These are phyloP conservation scores for Lagopus muta DNA, from an alignment of 2,113 vertebrate species.

Conservation along the genomic window DNA sequence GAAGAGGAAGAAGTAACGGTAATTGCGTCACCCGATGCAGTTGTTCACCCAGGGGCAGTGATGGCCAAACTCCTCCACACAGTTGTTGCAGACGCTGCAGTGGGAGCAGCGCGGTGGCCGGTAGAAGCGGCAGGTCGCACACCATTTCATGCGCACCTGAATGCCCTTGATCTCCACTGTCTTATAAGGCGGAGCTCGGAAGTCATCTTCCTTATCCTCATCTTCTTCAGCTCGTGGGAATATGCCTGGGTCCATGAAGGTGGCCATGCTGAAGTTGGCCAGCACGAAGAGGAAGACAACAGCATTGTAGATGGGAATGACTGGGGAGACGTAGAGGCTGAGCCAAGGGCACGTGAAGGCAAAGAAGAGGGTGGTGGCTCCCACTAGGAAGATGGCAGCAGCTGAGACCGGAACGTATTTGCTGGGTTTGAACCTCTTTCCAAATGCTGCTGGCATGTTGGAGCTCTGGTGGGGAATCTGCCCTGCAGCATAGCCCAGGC, in stretches of 20 bases:
- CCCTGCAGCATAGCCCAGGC: constrained; percentile 86
- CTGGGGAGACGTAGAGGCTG: constrained; percentile 85
- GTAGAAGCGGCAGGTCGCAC: constrained; percentile 97
- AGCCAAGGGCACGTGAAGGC: constrained; percentile 98
- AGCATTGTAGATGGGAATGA: constrained; percentile 90
- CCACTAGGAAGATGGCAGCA: constrained; percentile 93
- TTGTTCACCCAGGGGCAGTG: constrained; percentile 99
- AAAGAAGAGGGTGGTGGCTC: constrained; percentile 95
- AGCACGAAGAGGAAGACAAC: constrained; percentile 95
- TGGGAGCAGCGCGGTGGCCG: constrained; percentile 95
- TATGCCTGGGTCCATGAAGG: constrained; percentile 98
- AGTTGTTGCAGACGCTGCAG: constrained; percentile 98
- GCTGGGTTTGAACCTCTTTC: constrained; percentile 93
- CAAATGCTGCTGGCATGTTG: constrained; percentile 86
- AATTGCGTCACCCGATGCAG: constrained; percentile 96
- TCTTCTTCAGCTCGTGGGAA: constrained; percentile 98
- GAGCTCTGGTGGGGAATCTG: constrained; percentile 78
- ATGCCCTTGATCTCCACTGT: constrained; percentile 97
- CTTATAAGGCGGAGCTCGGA: constrained; percentile 96
- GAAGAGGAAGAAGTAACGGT: constrained; percentile 98
- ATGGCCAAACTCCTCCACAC: constrained; percentile 98
- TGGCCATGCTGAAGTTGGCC: constrained; percentile 99
- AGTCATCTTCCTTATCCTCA: constrained; percentile 98
- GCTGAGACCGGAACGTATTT: constrained; percentile 96
- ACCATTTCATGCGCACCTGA: constrained; percentile 99